These are phyloP conservation scores for Peromyscus melanophrys DNA, from an alignment of 2,797 vertebrate genomes.

Conservation along the genomic window DNA sequence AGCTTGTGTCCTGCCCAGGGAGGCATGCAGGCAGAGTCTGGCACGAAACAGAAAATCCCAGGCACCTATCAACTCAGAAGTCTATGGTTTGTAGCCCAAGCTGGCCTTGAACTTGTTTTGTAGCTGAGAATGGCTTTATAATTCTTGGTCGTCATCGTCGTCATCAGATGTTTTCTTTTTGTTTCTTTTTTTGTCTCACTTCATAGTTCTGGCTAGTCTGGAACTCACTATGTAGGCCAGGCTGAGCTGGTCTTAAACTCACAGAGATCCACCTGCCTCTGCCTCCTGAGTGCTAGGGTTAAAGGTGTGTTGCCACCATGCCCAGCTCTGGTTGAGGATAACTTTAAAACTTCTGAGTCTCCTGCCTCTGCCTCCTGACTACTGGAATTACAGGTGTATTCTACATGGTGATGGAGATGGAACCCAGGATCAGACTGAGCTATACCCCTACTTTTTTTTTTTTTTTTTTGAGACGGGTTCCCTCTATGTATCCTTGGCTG, in stretches of 20 bases:
- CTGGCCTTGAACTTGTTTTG: not conserved
- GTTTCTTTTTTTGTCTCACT: not conserved
- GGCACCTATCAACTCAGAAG: not conserved
- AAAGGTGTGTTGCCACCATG: not conserved
- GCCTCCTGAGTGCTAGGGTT: not conserved
- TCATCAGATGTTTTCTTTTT: not conserved
- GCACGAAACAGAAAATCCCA: not conserved
- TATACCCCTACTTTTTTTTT: not conserved
- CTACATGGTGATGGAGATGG: not conserved
- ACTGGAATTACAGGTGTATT: not conserved
- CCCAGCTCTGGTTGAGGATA: not conserved
- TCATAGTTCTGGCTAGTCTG: not conserved
- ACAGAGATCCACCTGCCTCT: not conserved
- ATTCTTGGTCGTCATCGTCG: not conserved
- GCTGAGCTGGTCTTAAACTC: not conserved
- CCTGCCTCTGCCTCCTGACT: not conserved
- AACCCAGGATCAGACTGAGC: not conserved
- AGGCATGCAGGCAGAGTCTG: not conserved
- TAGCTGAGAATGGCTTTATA: not conserved
- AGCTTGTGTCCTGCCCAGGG: not conserved
- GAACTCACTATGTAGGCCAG: not conserved
- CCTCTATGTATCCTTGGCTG: not conserved
- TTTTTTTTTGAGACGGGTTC: not conserved
- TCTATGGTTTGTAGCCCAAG: not conserved
- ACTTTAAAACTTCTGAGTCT: not conserved